Conservation (phyloP, 2,888 invertebrate genomes). For the Heliconius hortense region DNA sequence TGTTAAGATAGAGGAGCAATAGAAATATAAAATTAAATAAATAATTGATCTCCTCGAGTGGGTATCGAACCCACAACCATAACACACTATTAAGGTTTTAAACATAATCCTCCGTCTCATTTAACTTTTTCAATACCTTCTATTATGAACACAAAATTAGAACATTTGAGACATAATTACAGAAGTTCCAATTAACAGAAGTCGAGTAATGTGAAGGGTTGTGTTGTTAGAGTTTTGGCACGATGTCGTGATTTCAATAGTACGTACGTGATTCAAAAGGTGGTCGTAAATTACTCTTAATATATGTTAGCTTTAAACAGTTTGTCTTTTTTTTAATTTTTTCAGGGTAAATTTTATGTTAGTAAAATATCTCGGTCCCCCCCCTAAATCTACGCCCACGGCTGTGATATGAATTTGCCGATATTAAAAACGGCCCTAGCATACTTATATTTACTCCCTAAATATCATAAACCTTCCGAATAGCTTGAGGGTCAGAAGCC, state of each 20-base stretch:
- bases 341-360: no score
- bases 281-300: background rate
- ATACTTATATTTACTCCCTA: slow-evolving; percentile 7
- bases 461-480: background rate
- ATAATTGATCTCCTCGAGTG: no score
- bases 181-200: slow-evolving; percentile 19
- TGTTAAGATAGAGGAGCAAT: no score
- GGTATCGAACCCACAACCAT: no score
- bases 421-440: background rate
- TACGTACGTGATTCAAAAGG: slow-evolving; percentile 1
- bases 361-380: no score
- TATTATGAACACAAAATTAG: slow-evolving; percentile 20
- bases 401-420: background rate
- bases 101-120: slow-evolving; percentile 29
- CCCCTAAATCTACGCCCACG: no score
- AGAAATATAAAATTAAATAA: no score
- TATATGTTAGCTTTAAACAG: no score
- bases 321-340: no score
- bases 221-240: slow-evolving; percentile 17
- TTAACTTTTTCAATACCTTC: slow-evolving; percentile 34
- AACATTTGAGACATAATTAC: slow-evolving; percentile 9
- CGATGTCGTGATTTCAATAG: background rate
- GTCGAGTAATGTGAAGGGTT: slow-evolving; percentile 3
- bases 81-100: slow-evolving; percentile 17
- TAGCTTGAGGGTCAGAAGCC: slow-evolving; percentile 38